phyloP scores from a whole-genome alignment of 35 echinoderm and acorn worm genomes.

The Heliocidaris erythrogramma region DNA sequence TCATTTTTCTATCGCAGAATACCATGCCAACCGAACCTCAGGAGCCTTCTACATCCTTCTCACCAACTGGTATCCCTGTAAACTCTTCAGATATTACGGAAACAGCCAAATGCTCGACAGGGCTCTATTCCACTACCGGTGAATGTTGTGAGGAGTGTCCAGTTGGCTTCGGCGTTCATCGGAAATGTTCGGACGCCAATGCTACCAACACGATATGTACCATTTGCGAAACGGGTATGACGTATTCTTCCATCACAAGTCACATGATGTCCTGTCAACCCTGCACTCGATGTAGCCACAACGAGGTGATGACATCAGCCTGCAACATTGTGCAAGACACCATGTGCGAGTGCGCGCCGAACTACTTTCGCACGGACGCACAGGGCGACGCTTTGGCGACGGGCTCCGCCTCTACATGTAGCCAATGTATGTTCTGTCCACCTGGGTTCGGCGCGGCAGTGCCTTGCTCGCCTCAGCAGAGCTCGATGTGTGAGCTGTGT shows the following conservation, averaged over 20 bases:
- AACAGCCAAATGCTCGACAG: constrained; percentile 49
- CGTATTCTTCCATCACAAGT: constrained; percentile 66
- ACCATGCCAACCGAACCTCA: not conserved
- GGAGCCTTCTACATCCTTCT: not conserved
- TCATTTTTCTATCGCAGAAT: not conserved
- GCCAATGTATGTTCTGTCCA: constrained; percentile 88
- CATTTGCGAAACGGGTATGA: constrained; percentile 60
- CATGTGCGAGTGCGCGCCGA: constrained; percentile 65
- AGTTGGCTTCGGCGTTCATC: constrained; percentile 66
- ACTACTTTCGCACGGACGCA: constrained; percentile 60
- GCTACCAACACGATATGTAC: constrained; percentile 74
- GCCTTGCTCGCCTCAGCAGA: constrained; percentile 60
- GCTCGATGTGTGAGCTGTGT: constrained; percentile 68
- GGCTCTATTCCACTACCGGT: constrained; percentile 53
- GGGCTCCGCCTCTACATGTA: constrained; percentile 48
- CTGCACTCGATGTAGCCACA: constrained; percentile 65
- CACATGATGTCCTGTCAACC: constrained; percentile 54
- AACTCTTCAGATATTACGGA: not conserved
- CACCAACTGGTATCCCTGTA: not conserved
- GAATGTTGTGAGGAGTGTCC: constrained; percentile 81
- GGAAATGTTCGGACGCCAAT: constrained; percentile 46
- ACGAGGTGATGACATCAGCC: constrained; percentile 49
- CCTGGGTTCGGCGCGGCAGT: constrained; percentile 77
- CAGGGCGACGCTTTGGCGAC: not conserved
- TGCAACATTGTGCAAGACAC: constrained; percentile 84